These are phyloP conservation scores for Anthopleura sola DNA, from an alignment of 64 coral and sea anemone genomes.

Conservation along the genomic window DNA sequence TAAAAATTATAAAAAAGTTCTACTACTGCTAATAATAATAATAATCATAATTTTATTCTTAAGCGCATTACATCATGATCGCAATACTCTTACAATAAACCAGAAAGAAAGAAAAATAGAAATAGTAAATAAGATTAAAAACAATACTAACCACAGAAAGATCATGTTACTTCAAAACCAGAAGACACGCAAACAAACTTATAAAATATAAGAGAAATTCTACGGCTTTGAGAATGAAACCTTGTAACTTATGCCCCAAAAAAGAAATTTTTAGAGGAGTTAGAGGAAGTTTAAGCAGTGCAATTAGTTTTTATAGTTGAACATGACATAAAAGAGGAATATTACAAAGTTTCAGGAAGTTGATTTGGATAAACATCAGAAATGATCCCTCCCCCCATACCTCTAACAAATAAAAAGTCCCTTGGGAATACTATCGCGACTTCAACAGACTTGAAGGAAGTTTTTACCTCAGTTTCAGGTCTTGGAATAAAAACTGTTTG, in stretches of 20 bases:
- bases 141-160: no score
- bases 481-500: constrained; percentile 87
- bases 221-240: not conserved
- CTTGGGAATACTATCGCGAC: not conserved
- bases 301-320: not conserved
- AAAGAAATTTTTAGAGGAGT: not conserved
- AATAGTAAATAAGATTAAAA: no score
- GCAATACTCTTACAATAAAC: no score
- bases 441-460: not conserved
- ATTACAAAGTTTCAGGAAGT: not conserved
- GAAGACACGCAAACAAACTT: not conserved
- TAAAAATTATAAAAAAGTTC: no score
- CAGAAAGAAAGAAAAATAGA: no score
- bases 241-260: not conserved
- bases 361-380: not conserved
- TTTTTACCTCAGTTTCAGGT: constrained; percentile 84
- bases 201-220: not conserved
- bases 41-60: no score
- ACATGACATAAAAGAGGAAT: not conserved
- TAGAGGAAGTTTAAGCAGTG: not conserved
- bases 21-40: no score
- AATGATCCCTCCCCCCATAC: not conserved
- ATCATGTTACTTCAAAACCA: no score
- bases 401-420: not conserved
- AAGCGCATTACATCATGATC: no score